Percentiles rank a stretch among this genome's conserved stretches.
Conservation (phyloP, 2,113 vertebrate species). For the Forbesichthys agassizii region DNA sequence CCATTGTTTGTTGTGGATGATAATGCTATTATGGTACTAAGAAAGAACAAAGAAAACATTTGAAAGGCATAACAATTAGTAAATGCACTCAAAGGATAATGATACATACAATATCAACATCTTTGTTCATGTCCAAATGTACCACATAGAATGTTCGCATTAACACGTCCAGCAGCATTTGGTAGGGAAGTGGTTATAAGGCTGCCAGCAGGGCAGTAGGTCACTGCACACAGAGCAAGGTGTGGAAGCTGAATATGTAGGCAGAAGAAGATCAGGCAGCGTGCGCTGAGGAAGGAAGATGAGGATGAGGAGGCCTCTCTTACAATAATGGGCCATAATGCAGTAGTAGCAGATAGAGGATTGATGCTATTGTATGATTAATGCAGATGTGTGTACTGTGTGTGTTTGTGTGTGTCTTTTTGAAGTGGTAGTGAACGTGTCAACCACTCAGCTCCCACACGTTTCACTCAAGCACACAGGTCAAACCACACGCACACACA, state of each 20-base stretch:
- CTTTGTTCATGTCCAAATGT: no score
- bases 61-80: no score
- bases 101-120: no score
- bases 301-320: constrained; percentile 8
- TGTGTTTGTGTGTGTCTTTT: constrained; percentile 7
- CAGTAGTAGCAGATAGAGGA: background rate
- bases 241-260: no score
- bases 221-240: no score
- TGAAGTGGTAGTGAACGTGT: background rate
- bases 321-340: constrained; percentile 4
- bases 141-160: no score
- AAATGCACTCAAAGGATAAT: no score
- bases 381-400: background rate
- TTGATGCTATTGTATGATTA: constrained; percentile 15
- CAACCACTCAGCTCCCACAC: background rate
- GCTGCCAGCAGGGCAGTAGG: no score
- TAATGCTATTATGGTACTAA: no score
- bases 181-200: no score
- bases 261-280: background rate
- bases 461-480: constrained; percentile 46
- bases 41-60: no score
- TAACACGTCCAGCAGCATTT: no score
- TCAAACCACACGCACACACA: constrained; percentile 4
- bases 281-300: background rate
- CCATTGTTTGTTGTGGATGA: background rate